Percentiles rank a stretch among this genome's conserved stretches.
Evolutionary conservation across 2,797 vertebrate genomes (phyloP).

Genomic region (Pangasius krempfi): DNA sequence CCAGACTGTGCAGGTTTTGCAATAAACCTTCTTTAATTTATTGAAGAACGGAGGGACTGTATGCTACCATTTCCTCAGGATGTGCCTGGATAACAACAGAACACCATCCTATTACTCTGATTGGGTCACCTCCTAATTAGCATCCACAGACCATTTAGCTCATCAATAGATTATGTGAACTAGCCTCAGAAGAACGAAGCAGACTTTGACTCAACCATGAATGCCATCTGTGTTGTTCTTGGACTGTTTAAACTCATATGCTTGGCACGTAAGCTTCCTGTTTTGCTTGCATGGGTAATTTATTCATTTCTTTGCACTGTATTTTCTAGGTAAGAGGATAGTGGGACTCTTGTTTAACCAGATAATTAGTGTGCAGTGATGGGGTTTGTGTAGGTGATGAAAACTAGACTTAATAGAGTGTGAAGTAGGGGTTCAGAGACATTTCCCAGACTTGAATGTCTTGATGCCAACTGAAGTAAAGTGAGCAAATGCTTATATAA

Average conservation of each 20-base stretch:
- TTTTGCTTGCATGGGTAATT: background rate
- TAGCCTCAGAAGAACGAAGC: constrained; percentile 14
- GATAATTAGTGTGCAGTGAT: background rate
- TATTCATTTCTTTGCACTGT: background rate
- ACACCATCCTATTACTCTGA: constrained; percentile 35
- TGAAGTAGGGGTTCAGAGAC: background rate
- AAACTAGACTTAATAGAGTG: background rate
- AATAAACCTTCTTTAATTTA: background rate
- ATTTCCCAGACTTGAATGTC: background rate
- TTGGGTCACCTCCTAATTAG: constrained; percentile 50
- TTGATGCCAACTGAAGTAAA: background rate
- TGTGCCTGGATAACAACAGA: background rate
- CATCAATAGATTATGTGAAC: constrained; percentile 48
- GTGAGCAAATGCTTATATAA: background rate
- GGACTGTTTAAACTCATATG: background rate
- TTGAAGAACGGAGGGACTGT: background rate
- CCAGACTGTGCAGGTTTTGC: background rate
- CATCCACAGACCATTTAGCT: constrained; percentile 64
- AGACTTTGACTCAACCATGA: background rate
- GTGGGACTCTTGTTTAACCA: background rate
- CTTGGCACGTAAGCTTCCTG: background rate
- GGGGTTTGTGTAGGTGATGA: constrained; percentile 2
- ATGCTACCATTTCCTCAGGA: background rate
- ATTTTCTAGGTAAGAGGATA: constrained; percentile 4
- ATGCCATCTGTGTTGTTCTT: constrained; percentile 22